A percentile compares a stretch with the other conserved stretches of the same genome.
Conservation (phyloP, 2,888 invertebrate species). For the Ophion ellenae region DNA sequence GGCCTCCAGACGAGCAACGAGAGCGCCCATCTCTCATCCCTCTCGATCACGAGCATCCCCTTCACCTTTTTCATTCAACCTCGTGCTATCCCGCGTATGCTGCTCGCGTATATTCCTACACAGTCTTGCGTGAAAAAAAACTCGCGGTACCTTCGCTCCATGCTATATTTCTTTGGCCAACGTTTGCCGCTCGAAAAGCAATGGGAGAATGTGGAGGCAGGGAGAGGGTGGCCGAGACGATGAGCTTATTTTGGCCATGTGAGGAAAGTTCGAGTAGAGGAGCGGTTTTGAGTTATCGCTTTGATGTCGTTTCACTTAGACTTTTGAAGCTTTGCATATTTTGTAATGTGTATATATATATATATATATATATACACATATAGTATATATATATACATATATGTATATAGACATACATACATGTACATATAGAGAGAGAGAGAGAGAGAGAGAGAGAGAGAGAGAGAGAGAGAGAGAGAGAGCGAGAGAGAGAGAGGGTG, state of each 20-base stretch:
- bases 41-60: constrained; percentile 45
- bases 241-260: constrained; percentile 39
- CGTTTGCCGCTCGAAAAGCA: constrained; percentile 58
- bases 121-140: constrained; percentile 5
- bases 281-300: not conserved
- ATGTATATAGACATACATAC: too few relatives aligned
- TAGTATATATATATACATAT: not conserved
- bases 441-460: too few relatives aligned
- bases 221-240: not conserved
- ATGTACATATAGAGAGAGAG: too few relatives aligned
- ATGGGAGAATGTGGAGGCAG: constrained; percentile 32
- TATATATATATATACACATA: too few relatives aligned
- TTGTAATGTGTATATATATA: not conserved
- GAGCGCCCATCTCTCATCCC: constrained; percentile 37
- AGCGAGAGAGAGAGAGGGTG: too few relatives aligned
- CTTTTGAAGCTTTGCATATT: not conserved
- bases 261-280: not conserved
- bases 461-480: too few relatives aligned
- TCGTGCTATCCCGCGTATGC: not conserved
- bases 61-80: constrained; percentile 29
- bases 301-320: not conserved
- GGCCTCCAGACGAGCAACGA: constrained; percentile 20
- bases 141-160: constrained; percentile 22
- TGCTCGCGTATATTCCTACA: constrained; percentile 21
- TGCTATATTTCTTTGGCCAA: not conserved